Base-by-base conservation (phyloP, 2,888 invertebrate genomes). In the Alviniconcha strummeri region DNA sequence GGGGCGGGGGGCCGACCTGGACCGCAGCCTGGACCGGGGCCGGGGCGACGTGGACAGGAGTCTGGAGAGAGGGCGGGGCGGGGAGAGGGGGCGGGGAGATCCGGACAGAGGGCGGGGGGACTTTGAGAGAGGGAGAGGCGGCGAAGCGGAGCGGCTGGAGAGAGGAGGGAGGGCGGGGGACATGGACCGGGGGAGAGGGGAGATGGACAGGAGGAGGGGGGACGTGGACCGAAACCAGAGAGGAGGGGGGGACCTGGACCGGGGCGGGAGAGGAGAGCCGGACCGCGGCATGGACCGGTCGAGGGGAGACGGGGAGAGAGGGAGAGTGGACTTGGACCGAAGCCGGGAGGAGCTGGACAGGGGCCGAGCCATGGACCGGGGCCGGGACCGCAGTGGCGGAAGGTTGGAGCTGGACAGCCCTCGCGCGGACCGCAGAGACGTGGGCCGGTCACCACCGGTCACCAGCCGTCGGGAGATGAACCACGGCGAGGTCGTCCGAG, bases 221-320 rank as follows among this genome's bases (percentile, higher is more conserved):
- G 74, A 75, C 55, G 60, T 74, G 55, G 74, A 82, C 36, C 64
- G 57, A 64, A 75, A 75, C 19, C 36, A 78, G 60, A 69, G 54
- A n/a, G 80, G 69, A 9, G 60, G 74, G 55, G 54, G 54, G n/a
- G 71, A 71, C 9, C 19, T 19, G 54, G 80, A 69, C 11, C n/a
- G 71, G 69, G 19, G 56, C 7, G 56, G 71, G 19, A 77, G 15
- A 77, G 76, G 19, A 57, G 76, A 19, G 11, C 57, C 11, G 6
- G 69, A 69, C 13, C 55, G 11, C 7, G 83, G 57, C n/a, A 72
- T 54, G 57, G 74, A 72, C n/a, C 17, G 17, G 69, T 69, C 36
- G 71, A 19, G 83, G 56, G 69, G 71, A 57, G 67, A 80, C 36
- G 64, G 52, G 13, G 60, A 78, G 60, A 69, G 54, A n/a, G 80